Base-by-base conservation (phyloP, 2,888 invertebrate species). In the Parnassius orleans region DNA sequence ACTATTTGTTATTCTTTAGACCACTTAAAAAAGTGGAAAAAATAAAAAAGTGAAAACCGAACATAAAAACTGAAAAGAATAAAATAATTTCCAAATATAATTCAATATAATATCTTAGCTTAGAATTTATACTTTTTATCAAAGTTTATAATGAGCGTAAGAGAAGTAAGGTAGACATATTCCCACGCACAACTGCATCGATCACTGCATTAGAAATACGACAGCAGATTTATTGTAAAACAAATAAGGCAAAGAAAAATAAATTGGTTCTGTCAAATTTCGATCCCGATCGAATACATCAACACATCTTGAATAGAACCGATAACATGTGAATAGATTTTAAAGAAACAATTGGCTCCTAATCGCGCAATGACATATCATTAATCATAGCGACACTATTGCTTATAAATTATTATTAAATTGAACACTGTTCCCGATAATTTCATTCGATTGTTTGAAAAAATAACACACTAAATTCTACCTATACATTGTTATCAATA, bases 261-360 rank as follows among this genome's bases (percentile, higher is more conserved):
- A 86, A 84, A 88, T 87, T 78, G 78, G 75, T 69, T 66, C 72
- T 75, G 84, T 83, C 81, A 68, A 74, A 74, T 74, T 72, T 73
- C 80, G 84, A 84, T 88, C 85, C 73, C 63, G 66, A 71, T 69
- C 65, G 67, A 69, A 84, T 87, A 76, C 71, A 81, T 86, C 83
- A 83, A 77, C 73, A 72, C 71, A 66, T 67, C 66, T 60, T 65
- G 61, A 65, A 62, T 65, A 64, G 68, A 64, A 54, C 65, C 64
- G 63, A 63, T 63, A 63, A 63, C 58, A 48, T 42, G 51, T 53
- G 63, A 52, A 59, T 59, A 62, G 44, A 47, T 55, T 55, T 59
- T 54, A 59, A 56, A 52, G 59, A 50, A 59, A 63, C 63, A 63
- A 59, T 63, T 59, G 63, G 46, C 47, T 56, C 43, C 55, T 63